Evolutionary conservation across 2,113 vertebrate species (phyloP), one percentile per base, ranked within the genome.

Genomic region (Gallinago undulata): DNA sequence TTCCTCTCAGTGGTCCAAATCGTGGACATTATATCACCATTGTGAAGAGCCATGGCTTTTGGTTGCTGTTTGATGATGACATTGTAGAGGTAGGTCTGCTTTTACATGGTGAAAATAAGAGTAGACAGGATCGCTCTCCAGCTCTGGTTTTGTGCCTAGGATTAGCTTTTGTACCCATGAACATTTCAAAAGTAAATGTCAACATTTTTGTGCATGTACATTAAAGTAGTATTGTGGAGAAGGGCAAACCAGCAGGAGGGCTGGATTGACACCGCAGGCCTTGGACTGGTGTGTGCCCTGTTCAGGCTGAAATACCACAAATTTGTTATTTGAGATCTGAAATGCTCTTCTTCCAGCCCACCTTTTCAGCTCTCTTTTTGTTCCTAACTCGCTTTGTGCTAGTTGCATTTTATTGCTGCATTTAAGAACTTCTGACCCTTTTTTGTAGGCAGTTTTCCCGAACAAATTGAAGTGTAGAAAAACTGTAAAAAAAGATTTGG

Each of bases 1-100:
- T 62, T 18, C 25, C 51, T 55, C 88, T 17, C 92, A 99, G 99
- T 45, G 99, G 99, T n/a, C 99, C 99, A 35, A 99, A 99, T 93
- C 98, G 99, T 17, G 99, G 99, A 59, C 99, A 99, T 97, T 99
- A 99, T 97, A 99, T 99, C 97, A 99, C 99, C 97, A 99, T 99
- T 75, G 99, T 99, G 84, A 99, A 99, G 97, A 99, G 99, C 95
- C 99, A 99, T 33, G 99, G 98, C 92, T 99, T 99, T 97, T 99
- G 99, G 99, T 95, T 99, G 97, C 98, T 99, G 62, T 99, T 99
- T 89, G 99, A 99, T 70, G 99, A 99, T 74, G 99, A 99, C 97
- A 99, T 99, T 74, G 99, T 99, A 55, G 99, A 99, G 98, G 99
- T 99, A 87, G 92, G 97, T 88, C 11, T 15, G 9, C 39, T 50